These are phyloP conservation scores for Chromis chromis DNA, from an alignment of 2,797 vertebrate species.

Conservation along the genomic window DNA sequence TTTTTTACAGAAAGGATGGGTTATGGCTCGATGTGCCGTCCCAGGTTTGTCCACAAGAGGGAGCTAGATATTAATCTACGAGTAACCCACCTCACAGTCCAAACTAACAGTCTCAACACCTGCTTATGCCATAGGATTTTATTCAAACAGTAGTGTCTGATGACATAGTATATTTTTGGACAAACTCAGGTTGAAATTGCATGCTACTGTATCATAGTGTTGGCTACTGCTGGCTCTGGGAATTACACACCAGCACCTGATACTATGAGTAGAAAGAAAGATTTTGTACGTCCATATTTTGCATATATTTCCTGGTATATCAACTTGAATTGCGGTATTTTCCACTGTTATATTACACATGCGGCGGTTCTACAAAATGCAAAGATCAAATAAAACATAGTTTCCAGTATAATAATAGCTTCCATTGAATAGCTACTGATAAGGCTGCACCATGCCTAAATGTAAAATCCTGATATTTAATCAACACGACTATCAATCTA, in stretches of 20 bases:
- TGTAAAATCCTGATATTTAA: not conserved
- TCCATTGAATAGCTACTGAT: not conserved
- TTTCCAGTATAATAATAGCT: slow-evolving; percentile 13
- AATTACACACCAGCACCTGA: slow-evolving; percentile 42
- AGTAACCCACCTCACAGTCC: slow-evolving; percentile 18
- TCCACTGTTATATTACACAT: slow-evolving; percentile 5
- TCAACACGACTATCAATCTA: not conserved
- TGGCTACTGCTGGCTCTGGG: slow-evolving; percentile 29
- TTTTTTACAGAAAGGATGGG: not conserved
- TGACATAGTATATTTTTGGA: slow-evolving; percentile 61
- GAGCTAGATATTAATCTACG: slow-evolving; percentile 57
- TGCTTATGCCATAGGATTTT: slow-evolving; percentile 41
- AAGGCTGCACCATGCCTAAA: not conserved
- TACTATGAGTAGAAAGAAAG: slow-evolving; percentile 26
- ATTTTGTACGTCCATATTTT: slow-evolving; percentile 18
- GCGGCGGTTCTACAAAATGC: not conserved
- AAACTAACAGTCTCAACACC: slow-evolving; percentile 29
- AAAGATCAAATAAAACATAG: not conserved
- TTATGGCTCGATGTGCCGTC: slow-evolving; percentile 6
- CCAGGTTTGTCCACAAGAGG: slow-evolving; percentile 69
- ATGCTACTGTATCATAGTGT: slow-evolving; percentile 62
- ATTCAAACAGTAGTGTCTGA: slow-evolving; percentile 35
- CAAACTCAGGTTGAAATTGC: slow-evolving; percentile 79
- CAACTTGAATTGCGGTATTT: slow-evolving; percentile 4
- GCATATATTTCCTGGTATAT: not conserved